Conservation (phyloP, 2,888 invertebrate genomes). For the Stenodema calcarata region DNA sequence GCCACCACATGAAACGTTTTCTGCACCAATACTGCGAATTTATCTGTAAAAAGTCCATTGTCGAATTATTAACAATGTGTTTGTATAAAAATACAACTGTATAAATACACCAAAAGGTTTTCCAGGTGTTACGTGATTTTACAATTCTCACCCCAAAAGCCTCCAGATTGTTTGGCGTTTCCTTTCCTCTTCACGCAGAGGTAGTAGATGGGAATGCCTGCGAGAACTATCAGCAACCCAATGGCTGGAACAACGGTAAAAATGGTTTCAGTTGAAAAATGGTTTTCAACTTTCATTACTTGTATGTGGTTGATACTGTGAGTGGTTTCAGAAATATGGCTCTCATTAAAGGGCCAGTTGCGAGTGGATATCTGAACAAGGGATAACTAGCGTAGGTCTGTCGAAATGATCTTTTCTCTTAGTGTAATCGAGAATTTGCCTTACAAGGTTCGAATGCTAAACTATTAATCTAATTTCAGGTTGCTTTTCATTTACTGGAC, state of each 20-base stretch:
- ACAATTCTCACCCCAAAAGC: constrained; percentile 14
- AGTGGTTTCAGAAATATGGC: no score
- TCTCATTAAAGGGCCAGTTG: no score
- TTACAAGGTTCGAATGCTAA: no score
- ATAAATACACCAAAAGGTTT: neutral
- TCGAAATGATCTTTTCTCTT: no score
- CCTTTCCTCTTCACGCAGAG: constrained; percentile 72
- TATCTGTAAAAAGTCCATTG: constrained; percentile 47
- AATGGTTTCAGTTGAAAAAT: neutral
- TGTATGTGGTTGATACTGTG: no score
- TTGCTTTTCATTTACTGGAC: no score
- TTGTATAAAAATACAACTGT: neutral
- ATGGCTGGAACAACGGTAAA: constrained; percentile 60
- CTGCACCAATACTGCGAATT: constrained; percentile 53
- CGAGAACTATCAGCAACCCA: constrained; percentile 63
- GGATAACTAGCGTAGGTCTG: no score
- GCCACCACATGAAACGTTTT: constrained; percentile 52
- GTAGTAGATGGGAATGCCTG: constrained; percentile 82
- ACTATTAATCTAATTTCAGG: no score
- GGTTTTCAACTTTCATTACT: no score
- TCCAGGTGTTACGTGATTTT: neutral
- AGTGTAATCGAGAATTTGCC: no score
- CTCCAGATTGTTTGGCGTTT: neutral
- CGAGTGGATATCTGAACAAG: no score
- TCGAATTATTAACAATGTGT: constrained; percentile 55